Base-by-base conservation (phyloP, 2,797 vertebrate species). In the Denticeps clupeoides region DNA sequence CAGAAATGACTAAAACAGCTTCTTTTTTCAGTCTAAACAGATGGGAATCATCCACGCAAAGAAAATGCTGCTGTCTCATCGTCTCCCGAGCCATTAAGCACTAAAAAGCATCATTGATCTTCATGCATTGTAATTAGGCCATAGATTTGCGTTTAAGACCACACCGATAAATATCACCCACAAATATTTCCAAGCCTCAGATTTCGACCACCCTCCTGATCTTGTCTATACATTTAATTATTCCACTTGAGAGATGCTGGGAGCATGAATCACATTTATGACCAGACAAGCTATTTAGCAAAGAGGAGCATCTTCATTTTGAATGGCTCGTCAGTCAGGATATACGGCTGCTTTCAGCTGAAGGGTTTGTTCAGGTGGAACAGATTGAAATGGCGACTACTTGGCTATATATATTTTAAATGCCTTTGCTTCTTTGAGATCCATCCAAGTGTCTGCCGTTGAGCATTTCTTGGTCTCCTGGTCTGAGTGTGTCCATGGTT, bases 151-250 rank as follows among this genome's bases (percentile, higher is more conserved):
- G 35, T 38, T 19, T 19, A 35, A 38, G 35, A 38, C 18, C 35
- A 21, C 21, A 38, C 3, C 9, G 18, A 38, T 38, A 38, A 9
- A 18, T 38, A 19, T 7, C 3, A 21, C 35, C 10, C 35, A 18
- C 12, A 1, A 38, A 8, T 35, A 11, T 9, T 21, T 16, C 2
- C 9, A 35, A 11, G 21, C 9, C 18, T 16, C 21, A 21, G 19
- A 11, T 38, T 19, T 15, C 35, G 18, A 35, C 18, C 16, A 18
- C 16, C 16, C 5, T 16, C 18, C 35, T 19, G 35, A 38, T 35
- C 35, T 38, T 35, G 38, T 38, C 5, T 42, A 50, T 42, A 23
- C 50, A 41, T 50, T 25, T 50, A 50, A 49, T 50, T 50, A 48
- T 35, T 38, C 35, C 21, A 41, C 16, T 31, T 10, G 38, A 13